Evolutionary conservation across 2,888 invertebrate genomes (phyloP).

Genomic region (Zygothrica quintamaculata): DNA sequence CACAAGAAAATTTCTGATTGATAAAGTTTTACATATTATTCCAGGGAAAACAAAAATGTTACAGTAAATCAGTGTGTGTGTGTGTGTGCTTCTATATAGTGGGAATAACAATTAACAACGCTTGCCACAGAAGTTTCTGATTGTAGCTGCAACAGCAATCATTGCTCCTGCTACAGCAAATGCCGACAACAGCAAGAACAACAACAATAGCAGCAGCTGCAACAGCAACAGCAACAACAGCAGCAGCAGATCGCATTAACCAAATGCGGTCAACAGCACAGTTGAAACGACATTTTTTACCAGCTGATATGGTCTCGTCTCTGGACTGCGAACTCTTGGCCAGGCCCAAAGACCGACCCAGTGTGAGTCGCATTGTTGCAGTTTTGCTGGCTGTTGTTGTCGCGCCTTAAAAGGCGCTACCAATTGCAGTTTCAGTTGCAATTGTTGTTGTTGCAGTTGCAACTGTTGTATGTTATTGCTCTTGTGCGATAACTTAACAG

Average conservation of each 20-base stretch:
- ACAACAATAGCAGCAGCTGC: conserved; percentile 27
- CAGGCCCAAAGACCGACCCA: conserved; percentile 62
- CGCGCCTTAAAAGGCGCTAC: conserved; percentile 69
- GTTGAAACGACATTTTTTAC: conserved; percentile 78
- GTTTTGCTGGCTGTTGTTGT: conserved; percentile 31
- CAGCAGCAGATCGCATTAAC: conserved; percentile 68
- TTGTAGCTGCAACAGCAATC: conserved; percentile 46
- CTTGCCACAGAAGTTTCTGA: conserved; percentile 50
- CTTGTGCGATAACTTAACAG: conserved; percentile 77
- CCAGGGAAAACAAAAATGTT: no score
- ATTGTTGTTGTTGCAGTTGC: conserved; percentile 32
- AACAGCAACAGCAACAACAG: conserved; percentile 24
- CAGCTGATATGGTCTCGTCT: conserved; percentile 77
- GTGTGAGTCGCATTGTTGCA: conserved; percentile 39
- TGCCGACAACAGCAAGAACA: conserved; percentile 23
- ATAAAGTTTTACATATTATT: no score
- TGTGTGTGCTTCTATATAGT: conserved; percentile 1
- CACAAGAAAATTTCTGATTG: no score
- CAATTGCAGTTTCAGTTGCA: conserved; percentile 46
- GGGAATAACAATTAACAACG: conserved; percentile 57
- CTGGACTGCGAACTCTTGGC: conserved; percentile 58
- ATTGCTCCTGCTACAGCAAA: no score
- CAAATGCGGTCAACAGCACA: conserved; percentile 80
- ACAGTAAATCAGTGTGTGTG: no score
- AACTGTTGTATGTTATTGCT: conserved; percentile 38